Conservation (phyloP, 2,113 vertebrate species). For the Callopanchax toddi region DNA sequence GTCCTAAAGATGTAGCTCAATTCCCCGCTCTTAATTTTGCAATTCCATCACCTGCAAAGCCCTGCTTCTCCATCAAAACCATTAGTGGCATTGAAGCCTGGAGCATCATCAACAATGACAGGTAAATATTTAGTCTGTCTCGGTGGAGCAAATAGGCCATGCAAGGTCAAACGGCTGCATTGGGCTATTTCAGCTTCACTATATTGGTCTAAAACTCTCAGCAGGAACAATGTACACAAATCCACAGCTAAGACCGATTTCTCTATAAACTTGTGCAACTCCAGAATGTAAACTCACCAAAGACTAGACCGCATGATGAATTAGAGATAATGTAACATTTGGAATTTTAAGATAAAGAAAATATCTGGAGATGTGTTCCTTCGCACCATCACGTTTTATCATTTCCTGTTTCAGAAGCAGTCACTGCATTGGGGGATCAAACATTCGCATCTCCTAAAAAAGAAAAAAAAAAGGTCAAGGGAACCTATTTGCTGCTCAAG, state of each 20-base stretch:
- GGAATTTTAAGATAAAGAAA: constrained; percentile 65
- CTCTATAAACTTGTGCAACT: constrained; percentile 16
- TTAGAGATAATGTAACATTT: constrained; percentile 60
- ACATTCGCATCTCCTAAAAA: constrained; percentile 60
- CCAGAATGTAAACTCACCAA: constrained; percentile 20
- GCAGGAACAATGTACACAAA: constrained; percentile 61
- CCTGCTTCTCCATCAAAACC: constrained; percentile 77
- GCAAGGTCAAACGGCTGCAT: constrained; percentile 75
- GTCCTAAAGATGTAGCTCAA: constrained; percentile 75
- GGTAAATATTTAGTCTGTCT: constrained; percentile 82
- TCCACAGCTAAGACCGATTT: constrained; percentile 36
- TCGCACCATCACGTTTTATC: constrained; percentile 52
- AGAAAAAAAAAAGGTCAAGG: constrained; percentile 68
- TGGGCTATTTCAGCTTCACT: constrained; percentile 59
- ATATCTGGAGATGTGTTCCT: constrained; percentile 38
- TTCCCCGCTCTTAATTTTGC: constrained; percentile 77
- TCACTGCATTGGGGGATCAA: constrained; percentile 44
- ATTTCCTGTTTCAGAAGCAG: constrained; percentile 52
- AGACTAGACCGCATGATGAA: constrained; percentile 16
- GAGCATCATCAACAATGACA: constrained; percentile 80
- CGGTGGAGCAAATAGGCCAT: constrained; percentile 76
- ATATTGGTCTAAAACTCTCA: constrained; percentile 63
- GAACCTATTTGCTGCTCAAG: constrained; percentile 62
- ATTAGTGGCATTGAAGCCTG: constrained; percentile 73
- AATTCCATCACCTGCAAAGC: constrained; percentile 77